Evolutionary conservation across 2,113 vertebrate genomes (phyloP), one percentile per base, ranked within the genome.

Genomic region (Sinocyclocheilus anshuiensis): DNA sequence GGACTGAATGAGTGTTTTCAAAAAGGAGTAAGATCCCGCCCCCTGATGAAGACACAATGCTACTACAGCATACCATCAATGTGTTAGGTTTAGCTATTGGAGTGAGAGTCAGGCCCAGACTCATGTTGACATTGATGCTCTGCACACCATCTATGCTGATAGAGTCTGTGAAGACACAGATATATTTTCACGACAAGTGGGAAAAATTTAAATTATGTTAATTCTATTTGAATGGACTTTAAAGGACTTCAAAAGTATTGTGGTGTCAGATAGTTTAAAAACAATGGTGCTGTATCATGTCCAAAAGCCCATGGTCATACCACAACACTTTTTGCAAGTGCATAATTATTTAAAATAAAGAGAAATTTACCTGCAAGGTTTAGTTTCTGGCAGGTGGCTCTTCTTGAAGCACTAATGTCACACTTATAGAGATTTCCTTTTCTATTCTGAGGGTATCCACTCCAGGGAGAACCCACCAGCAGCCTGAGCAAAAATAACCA

Each of bases 391-490:
- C 96, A 97, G 0, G 48, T 88, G 11, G 67, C 22, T n/a, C 22
- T 76, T 71, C 78, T 77, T 33, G 91, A 24, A 0, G 24, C 59
- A 42, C 53, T 82, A 33, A 96, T 78, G 22, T 91, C 93, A 89
- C 96, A 97, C 5, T 91, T 94, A 81, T 96, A 96, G 18, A 96
- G 90, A 67, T 96, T 95, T 86, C 96, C 96, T 91, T 93, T 96
- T 90, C 94, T 93, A 83, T 96, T 95, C 3, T 90, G 22, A 0
- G 94, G 94, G 90, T 94, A 95, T n/a, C 95, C 95, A 86, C 94
- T 96, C 96, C 96, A 96, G 0, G 96, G 96, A 59, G 96, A 96
- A 3, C 95, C 94, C 75, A 97, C 94, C 87, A 97, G 87, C 77
- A 97, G 79, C 96, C 96, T 97, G 85, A 61, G 36, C 13, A 72